phyloP scores from a whole-genome alignment of 2,888 invertebrate genomes.

The Ramazzottius varieornatus region DNA sequence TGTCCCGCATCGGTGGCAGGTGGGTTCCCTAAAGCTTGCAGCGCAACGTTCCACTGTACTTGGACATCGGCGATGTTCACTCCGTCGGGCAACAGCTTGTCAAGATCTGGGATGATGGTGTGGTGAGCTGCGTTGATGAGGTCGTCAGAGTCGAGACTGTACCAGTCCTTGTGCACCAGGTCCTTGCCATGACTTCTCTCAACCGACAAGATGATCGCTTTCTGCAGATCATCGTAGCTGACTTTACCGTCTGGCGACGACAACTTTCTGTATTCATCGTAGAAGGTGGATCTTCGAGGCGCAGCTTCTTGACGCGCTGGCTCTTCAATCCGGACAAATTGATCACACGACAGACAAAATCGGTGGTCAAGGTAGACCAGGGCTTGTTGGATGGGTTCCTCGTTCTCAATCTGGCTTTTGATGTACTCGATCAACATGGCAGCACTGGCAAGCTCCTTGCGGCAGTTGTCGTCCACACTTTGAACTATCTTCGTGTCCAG shows the following conservation, averaged over 20 bases:
- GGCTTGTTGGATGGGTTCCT: background rate
- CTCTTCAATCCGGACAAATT: background rate
- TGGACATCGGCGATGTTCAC: background rate
- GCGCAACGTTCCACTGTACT: background rate
- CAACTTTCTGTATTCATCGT: background rate
- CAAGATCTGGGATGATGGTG: background rate
- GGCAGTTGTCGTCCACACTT: background rate
- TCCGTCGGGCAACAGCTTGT: background rate
- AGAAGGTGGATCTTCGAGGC: no score
- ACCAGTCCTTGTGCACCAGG: background rate
- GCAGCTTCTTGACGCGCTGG: background rate
- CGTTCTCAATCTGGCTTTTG: background rate
- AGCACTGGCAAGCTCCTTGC: background rate
- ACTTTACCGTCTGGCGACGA: background rate
- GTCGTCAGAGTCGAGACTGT: background rate
- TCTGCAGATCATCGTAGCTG: background rate
- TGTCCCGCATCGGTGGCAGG: no score
- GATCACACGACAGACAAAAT: background rate
- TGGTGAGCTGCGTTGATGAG: background rate
- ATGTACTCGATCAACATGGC: background rate
- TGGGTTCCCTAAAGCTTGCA: background rate
- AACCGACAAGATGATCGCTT: background rate
- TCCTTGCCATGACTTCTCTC: background rate
- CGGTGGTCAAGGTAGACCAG: background rate
- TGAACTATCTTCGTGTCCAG: background rate